A percentile compares a stretch with the other conserved stretches of the same genome.
phyloP scores from a whole-genome alignment of 2,888 invertebrate species.

The Abrostola tripartita region DNA sequence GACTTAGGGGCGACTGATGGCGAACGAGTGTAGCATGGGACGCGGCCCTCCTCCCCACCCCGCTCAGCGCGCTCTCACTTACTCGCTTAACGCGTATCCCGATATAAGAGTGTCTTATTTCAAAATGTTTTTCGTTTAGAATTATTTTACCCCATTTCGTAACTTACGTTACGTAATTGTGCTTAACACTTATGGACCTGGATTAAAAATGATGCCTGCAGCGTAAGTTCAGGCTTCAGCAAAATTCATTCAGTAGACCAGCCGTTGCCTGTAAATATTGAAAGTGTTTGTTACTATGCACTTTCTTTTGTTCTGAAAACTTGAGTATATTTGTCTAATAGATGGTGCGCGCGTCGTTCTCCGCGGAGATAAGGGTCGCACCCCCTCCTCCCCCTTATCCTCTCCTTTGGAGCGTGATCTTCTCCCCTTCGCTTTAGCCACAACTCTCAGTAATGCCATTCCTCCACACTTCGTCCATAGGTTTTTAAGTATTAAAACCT shows the following conservation, averaged over 20 bases:
- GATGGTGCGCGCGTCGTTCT: conserved; percentile 73
- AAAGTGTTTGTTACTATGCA: conserved; percentile 15
- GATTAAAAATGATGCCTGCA: not conserved
- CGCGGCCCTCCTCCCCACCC: conserved; percentile 67
- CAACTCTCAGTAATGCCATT: conserved; percentile 62
- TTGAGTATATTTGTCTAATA: conserved; percentile 42
- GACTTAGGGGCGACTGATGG: conserved; percentile 86
- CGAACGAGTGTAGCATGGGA: conserved; percentile 76
- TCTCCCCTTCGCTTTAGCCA: conserved; percentile 68
- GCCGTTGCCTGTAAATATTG: conserved; percentile 9
- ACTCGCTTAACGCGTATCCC: conserved; percentile 52
- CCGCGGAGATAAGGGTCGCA: conserved; percentile 57
- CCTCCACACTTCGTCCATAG: conserved; percentile 45
- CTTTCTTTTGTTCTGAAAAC: conserved; percentile 46
- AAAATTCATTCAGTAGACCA: not conserved
- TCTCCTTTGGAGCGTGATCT: conserved; percentile 58
- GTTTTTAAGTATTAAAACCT: conserved; percentile 45
- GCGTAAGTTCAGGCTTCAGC: not conserved
- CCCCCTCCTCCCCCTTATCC: conserved; percentile 53
- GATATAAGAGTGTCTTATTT: conserved; percentile 27
- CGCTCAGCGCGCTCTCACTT: conserved; percentile 67
- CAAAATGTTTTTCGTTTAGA: conserved; percentile 8
- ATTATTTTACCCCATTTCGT: not conserved
- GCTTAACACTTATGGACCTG: not conserved
- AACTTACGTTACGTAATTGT: not conserved